Evolutionary conservation across 2,888 invertebrate genomes (phyloP), one percentile per base, ranked within the genome.

Genomic region (Acrobeloides nanus): DNA sequence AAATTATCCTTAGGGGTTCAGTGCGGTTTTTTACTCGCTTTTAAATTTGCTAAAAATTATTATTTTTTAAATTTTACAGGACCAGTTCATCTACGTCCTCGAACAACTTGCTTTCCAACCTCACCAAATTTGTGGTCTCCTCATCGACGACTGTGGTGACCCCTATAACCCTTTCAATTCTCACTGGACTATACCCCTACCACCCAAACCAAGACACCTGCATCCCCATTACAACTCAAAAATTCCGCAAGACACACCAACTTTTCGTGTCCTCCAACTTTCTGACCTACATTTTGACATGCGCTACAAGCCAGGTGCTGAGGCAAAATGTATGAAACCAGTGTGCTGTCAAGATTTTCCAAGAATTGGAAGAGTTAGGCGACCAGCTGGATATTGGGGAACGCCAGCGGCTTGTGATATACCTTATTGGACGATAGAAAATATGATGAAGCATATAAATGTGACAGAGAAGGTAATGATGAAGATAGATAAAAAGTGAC

Each of bases 201-300:
- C 59, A 8, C 58, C 61, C 10, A 43, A 32, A 21, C 26, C 35
- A 15, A 40, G 8, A 55, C 58, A 2, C 18, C 17, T 21, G 25
- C 41, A 12, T 4, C 25, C n/a, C 23, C 24, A 7, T 23, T 46
- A 8, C 56, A 53, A 18, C 59, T 59, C n/a, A 65, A 57, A 18
- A 29, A 12, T 29, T 15, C 12, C 12, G 12, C 15, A 12, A 29
- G n/a, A 18, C 37, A n/a, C 42, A 18, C 38, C 45, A n/a, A 42
- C 40, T 17, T 38, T 89, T 74, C 87, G 89, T 79, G 88, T 93
- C 15, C 80, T 95, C 7, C 93, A 95, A 73, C 81, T 95, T 57
- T 89, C 90, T 0, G 95, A 95, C 74, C 88, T 92, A 0, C 95
- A 95, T 75, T 86, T 86, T 70, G 95, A 95, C 77, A 87, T 88